Evolutionary conservation across 2,888 invertebrate genomes (phyloP).

Genomic region (Yponomeuta plumbellus): DNA sequence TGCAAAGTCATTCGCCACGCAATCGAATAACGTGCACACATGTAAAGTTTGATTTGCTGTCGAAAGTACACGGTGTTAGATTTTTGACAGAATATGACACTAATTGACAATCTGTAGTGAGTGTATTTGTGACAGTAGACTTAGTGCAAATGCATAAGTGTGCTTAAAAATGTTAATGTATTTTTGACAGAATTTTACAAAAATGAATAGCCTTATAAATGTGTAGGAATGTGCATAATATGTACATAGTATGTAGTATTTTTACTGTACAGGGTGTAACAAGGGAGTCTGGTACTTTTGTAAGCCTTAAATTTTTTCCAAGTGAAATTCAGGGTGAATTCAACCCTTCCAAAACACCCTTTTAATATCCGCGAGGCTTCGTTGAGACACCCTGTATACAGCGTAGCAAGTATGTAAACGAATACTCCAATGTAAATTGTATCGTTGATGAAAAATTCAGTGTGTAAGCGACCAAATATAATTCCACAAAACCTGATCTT

Average conservation of each 20-base stretch:
- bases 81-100: neutral
- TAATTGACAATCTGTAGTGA: neutral
- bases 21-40: too few species aligned
- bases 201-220: neutral
- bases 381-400: neutral
- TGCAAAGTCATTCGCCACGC: too few species aligned
- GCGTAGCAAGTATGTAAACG: neutral
- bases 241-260: neutral
- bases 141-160: neutral
- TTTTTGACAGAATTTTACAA: slow-evolving; percentile 2
- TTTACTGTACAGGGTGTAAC: too few species aligned
- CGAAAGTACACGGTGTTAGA: too few species aligned
- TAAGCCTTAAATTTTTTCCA: too few species aligned
- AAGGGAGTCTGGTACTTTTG: too few species aligned
- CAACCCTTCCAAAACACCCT: too few species aligned
- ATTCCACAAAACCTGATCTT: slow-evolving; percentile 11
- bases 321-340: too few species aligned
- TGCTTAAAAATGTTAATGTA: neutral
- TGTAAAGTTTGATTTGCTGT: too few species aligned
- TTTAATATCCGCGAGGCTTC: too few species aligned
- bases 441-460: neutral
- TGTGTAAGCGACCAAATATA: slow-evolving; percentile 8
- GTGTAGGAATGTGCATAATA: neutral
- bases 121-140: neutral
- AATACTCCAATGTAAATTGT: neutral